Percentiles rank a stretch among this genome's conserved stretches.
Evolutionary conservation across 1,140 invertebrate species (phyloP).

Genomic region (Hirudo medicinalis): DNA sequence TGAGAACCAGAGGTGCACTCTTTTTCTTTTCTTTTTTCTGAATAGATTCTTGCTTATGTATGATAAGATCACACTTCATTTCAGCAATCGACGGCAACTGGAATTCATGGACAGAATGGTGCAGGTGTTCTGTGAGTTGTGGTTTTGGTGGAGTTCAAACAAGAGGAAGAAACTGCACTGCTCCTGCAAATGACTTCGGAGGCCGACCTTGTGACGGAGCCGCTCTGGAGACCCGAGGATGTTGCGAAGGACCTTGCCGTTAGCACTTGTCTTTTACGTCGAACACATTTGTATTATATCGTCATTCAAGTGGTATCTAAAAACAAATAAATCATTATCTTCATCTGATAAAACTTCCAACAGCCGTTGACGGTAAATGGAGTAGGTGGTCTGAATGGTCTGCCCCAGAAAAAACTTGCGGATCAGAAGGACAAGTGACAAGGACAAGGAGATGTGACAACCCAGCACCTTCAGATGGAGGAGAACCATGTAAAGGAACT

Average conservation of each 20-base stretch:
- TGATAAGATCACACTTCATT: not conserved
- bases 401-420: not conserved
- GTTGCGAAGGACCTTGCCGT: constrained; percentile 26
- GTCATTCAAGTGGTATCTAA: constrained; percentile 29
- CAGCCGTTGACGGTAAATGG: constrained; percentile 47
- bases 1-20: too few species aligned
- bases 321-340: constrained; percentile 22
- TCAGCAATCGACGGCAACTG: constrained; percentile 35
- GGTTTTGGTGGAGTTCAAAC: constrained; percentile 19
- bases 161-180: constrained; percentile 12
- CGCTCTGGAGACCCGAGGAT: not conserved
- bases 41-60: too few species aligned
- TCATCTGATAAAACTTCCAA: too few species aligned
- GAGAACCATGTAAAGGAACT: constrained; percentile 14
- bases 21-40: too few species aligned
- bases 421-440: not conserved
- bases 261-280: constrained; percentile 26
- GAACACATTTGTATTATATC: too few species aligned
- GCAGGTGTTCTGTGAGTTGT: constrained; percentile 30
- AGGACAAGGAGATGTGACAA: constrained; percentile 16
- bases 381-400: constrained; percentile 50
- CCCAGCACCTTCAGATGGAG: constrained; percentile 15
- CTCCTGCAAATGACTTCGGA: constrained; percentile 22
- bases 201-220: not conserved
- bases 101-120: constrained; percentile 43